These are phyloP conservation scores for Enteromius treurensis DNA, from an alignment of 2,797 vertebrate species.

Conservation along the genomic window DNA sequence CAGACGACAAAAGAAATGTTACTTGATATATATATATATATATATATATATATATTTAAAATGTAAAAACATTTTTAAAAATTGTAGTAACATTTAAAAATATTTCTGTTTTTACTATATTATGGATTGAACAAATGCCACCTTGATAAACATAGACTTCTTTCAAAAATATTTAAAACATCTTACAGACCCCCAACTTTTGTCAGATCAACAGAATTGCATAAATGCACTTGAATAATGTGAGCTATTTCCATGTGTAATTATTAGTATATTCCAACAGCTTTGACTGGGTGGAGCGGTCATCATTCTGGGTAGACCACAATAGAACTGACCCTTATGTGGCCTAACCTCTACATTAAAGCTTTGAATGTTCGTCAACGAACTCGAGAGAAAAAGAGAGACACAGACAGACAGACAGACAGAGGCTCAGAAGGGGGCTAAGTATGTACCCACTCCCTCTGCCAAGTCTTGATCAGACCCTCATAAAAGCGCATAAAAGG, in stretches of 20 bases:
- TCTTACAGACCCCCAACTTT: neutral
- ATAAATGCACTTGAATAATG: neutral
- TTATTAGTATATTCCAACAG: slow-evolving; percentile 17
- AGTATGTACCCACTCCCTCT: slow-evolving; percentile 59
- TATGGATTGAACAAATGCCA: neutral
- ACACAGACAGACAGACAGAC: slow-evolving; percentile 43
- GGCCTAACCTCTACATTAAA: neutral
- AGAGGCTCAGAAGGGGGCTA: slow-evolving; percentile 49
- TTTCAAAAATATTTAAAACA: neutral
- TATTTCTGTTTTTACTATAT: neutral
- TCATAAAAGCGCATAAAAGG: slow-evolving; percentile 41
- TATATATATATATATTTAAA: too few species aligned
- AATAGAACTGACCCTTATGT: neutral
- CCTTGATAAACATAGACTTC: neutral
- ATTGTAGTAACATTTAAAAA: neutral
- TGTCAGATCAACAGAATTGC: neutral
- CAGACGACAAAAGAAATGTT: neutral
- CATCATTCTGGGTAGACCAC: neutral
- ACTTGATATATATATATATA: neutral
- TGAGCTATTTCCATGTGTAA: neutral
- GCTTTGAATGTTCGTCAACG: neutral
- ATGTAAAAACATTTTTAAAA: neutral
- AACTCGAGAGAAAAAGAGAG: neutral
- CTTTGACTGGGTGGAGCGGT: neutral
- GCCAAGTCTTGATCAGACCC: slow-evolving; percentile 56